Base-by-base conservation (phyloP, 2,888 invertebrate species). In the Ferrisia virgata region DNA sequence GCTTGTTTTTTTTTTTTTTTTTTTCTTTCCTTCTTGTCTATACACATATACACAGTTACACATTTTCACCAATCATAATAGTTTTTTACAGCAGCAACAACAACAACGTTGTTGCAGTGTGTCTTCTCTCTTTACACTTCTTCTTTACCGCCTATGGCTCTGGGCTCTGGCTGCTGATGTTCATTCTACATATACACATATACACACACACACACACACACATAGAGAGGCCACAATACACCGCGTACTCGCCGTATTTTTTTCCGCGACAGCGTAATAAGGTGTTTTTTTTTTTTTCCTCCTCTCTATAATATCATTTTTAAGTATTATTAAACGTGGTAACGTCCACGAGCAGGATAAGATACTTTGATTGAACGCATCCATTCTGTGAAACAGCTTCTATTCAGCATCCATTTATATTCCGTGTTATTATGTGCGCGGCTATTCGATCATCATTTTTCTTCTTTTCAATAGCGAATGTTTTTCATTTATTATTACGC, bases 1-100 rank as follows among this genome's bases (percentile, higher is more conserved):
- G 58, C 25, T 25, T 25, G 58, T 11, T 22, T 58, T 58, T 58
- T 47, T 3, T 53, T 22, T 53, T 22, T 58, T 58, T 58, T 47
- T 3, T 53, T 22, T 53, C 53, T n/a, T n/a, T n/a, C n/a, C n/a
- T n/a, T n/a, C n/a, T n/a, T n/a, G 64, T 58, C 11, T 25, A 58
- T 22, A 25, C 13, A 64, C 64, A 64, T 28, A 2, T 13, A 64
- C 28, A 64, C 22, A 22, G 53, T 18, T 64, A 28, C 28, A 64
- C 64, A 64, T 64, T 64, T 64, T 64, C 64, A 64, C 64, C 64
- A 28, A 64, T 64, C 64, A 28, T 64, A 64, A 64, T 28, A 64
- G 64, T 64, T 64, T 43, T 47, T 40, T 53, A 53, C 22, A 53
- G 28, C 64, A 64, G 28, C 64, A 28, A 28, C 28, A 28, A 53